Evolutionary conservation across 2,888 invertebrate genomes (phyloP), one percentile per base, ranked within the genome.

Genomic region (Leptopilina drosophilae): DNA sequence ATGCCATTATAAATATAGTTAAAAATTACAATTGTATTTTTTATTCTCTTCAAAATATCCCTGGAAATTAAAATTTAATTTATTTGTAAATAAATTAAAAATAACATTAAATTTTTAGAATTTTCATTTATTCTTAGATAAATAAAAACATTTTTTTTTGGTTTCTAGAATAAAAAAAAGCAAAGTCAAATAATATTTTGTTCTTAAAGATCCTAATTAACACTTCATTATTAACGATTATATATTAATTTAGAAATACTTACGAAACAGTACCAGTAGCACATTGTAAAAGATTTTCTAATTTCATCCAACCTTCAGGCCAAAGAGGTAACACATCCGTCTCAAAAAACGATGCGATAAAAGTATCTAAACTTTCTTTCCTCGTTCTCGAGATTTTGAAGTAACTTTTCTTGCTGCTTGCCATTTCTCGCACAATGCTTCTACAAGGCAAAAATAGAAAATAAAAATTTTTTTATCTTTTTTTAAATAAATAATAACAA

Each of bases 231-330:
- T 15, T n/a, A 15, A 1, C n/a, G 5, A n/a, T 26, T 26, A 20
- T 11, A 5, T 26, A 64, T 53, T 40, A 20, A 77, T 79, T 78
- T 42, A 80, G 49, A 12, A 59, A 67, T 84, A 87, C 87, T 88
- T 85, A 89, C 89, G 78, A 83, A 80, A 85, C 78, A 78, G 87
- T 86, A 66, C 79, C 78, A 81, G 92, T 93, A 42, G 93, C 93
- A 88, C 94, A 94, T 42, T 93, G 89, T 82, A 93, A 86, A 76
- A 94, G 89, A 5, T 93, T 93, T 53, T 93, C 92, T 88, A 94
- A 93, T 82, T 94, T 92, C 88, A 95, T 95, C 93, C 95, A 95
- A 20, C 95, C 95, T 69, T 92, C 90, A 5, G 95, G 95, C 94
- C 95, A 96, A 53, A 95, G 91, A 12, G 94, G 93, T 89, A 94